A percentile compares a stretch with the other conserved stretches of the same genome.
These are phyloP conservation scores for Zaprionus taronus DNA, from an alignment of 1,140 invertebrate species.

Conservation along the genomic window DNA sequence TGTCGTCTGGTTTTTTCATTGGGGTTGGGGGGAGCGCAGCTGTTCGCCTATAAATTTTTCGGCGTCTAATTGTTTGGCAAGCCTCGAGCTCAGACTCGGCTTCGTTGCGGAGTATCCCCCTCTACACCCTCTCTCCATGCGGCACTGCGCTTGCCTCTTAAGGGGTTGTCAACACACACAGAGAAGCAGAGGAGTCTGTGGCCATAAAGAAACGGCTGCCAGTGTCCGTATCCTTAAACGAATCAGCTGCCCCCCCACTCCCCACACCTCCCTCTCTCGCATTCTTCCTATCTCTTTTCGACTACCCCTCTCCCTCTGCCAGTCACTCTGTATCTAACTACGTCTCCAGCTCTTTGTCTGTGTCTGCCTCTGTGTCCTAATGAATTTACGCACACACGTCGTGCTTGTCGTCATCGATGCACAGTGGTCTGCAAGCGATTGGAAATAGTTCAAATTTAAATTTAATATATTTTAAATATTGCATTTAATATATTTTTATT, in stretches of 20 bases:
- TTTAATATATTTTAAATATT: background rate
- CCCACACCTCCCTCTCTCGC: background rate
- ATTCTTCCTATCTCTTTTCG: background rate
- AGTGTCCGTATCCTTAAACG: conserved; percentile 43
- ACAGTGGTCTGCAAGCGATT: conserved; percentile 16
- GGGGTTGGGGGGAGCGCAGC: conserved; percentile 14
- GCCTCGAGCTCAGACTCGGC: conserved; percentile 35
- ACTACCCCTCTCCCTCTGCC: too few relatives aligned
- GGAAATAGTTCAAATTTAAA: background rate
- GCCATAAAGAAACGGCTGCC: conserved; percentile 53
- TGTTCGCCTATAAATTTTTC: conserved; percentile 73
- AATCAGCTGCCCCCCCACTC: conserved; percentile 5
- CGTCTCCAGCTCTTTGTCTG: conserved; percentile 5
- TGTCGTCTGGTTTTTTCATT: background rate
- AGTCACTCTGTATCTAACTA: background rate
- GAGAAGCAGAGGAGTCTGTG: conserved; percentile 23
- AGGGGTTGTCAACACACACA: conserved; percentile 46
- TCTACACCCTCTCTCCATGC: background rate
- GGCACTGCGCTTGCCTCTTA: conserved; percentile 9
- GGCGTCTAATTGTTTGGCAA: conserved; percentile 75
- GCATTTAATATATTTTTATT: background rate
- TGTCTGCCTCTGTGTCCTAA: conserved; percentile 52
- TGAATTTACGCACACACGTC: conserved; percentile 74
- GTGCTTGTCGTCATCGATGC: conserved; percentile 22
- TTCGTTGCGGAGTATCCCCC: background rate